A percentile compares a stretch with the other conserved stretches of the same genome.
Evolutionary conservation across 2,888 invertebrate species (phyloP).

Genomic region (Galerucella nymphaeae): DNA sequence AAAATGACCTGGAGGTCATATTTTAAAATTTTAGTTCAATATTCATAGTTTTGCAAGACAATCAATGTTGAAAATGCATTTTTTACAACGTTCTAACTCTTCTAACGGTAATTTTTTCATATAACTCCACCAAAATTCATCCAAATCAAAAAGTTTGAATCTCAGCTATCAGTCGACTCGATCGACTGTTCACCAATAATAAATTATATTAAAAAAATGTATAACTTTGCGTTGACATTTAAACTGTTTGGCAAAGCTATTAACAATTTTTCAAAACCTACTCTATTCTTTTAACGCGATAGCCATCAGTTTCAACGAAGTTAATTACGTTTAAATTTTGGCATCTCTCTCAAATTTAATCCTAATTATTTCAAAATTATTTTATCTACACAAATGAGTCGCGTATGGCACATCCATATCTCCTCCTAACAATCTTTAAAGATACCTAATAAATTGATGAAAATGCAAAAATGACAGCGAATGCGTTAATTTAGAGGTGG

Average conservation of each 20-base stretch:
- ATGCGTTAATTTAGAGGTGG: conserved; percentile 51
- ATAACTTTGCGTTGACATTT: conserved; percentile 16
- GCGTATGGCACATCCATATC: conserved; percentile 46
- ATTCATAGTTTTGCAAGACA: too few relatives aligned
- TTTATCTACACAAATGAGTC: conserved; percentile 39
- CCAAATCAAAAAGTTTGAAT: too few relatives aligned
- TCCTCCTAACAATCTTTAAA: conserved; percentile 51
- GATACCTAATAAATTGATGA: conserved; percentile 51
- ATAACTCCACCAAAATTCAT: too few relatives aligned
- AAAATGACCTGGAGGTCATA: too few relatives aligned
- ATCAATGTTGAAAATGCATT: too few relatives aligned
- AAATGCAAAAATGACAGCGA: conserved; percentile 41
- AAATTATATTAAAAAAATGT: background rate
- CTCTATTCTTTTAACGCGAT: conserved; percentile 20
- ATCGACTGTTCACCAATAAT: too few relatives aligned
- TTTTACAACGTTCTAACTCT: too few relatives aligned
- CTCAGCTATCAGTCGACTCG: too few relatives aligned
- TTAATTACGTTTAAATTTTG: conserved; percentile 37
- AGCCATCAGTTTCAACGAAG: conserved; percentile 33
- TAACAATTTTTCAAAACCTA: conserved; percentile 19
- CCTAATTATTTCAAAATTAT: conserved; percentile 43
- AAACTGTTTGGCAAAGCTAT: conserved; percentile 12
- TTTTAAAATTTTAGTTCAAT: too few relatives aligned
- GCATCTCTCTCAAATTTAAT: conserved; percentile 23
- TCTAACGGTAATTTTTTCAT: too few relatives aligned